Evolutionary conservation across 2,888 invertebrate species (phyloP), one percentile per base, ranked within the genome.

Genomic region (Listrodromus nycthemerus): DNA sequence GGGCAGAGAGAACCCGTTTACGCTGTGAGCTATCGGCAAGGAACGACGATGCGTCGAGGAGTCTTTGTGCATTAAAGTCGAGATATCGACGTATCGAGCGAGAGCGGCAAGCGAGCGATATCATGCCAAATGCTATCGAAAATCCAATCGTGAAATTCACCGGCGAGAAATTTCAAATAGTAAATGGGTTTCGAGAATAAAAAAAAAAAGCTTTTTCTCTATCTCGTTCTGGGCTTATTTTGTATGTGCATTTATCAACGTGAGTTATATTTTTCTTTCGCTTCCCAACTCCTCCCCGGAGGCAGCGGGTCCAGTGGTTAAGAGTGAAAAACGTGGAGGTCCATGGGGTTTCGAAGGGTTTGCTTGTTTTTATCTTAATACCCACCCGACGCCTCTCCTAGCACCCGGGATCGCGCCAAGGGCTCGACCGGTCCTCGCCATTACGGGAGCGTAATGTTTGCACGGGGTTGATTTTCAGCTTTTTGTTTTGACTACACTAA

Each of bases 81-180:
- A 45, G 66, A 73, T 79, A 78, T 73, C 61, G 73, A 61, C 50
- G 67, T 61, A 74, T 82, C 82, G 52, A 77, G 10, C 13, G 30
- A 61, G 63, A 30, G 73, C 69, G 52, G 19, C 45, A 19, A 74
- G n/a, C 7, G 24, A 24, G 24, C 27, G 45, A 27, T 37, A 58
- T 16, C 24, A 66, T 65, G n/a, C 37, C 21, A 52, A 24, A 55
- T 81, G 10, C 48, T 30, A 66, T 70, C 63, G 67, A 52, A 55
- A 27, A 61, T 61, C 5, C 30, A n/a, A 61, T 61, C 58, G 16
- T 27, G n/a, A n/a, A 61, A 24, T 58, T 27, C 10, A 24, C 58
- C 7, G 24, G 21, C 8, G 30, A 58, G 30, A 30, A 4, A 6
- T 30, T 6, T 16, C 7, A 16, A 27, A 58, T 30, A n/a, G 30